These are phyloP conservation scores for Salticus scenicus DNA, from an alignment of 2,888 invertebrate species.

Conservation along the genomic window DNA sequence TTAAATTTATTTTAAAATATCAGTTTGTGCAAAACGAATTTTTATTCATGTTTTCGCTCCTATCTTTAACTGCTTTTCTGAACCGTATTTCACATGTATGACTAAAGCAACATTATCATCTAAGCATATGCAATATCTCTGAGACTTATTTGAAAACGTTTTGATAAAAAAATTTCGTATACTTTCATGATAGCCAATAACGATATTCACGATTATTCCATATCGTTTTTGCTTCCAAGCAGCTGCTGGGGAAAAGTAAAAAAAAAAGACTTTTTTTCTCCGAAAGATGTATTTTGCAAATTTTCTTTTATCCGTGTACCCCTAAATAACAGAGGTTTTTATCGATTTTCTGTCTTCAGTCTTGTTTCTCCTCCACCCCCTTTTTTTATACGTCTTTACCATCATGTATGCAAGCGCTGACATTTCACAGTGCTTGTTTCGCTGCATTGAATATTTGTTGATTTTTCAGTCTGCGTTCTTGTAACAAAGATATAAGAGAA, in stretches of 20 bases:
- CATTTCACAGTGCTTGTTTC: background rate
- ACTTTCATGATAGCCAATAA: too few relatives aligned
- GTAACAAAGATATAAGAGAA: background rate
- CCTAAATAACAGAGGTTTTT: background rate
- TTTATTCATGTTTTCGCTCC: too few relatives aligned
- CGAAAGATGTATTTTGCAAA: background rate
- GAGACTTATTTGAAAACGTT: too few relatives aligned
- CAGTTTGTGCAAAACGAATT: too few relatives aligned
- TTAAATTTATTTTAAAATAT: too few relatives aligned
- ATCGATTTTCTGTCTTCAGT: background rate
- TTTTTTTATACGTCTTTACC: background rate
- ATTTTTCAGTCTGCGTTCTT: background rate
- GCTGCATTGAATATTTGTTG: background rate
- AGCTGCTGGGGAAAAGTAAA: background rate
- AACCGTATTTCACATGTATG: too few relatives aligned
- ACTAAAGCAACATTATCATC: too few relatives aligned
- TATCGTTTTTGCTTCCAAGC: background rate
- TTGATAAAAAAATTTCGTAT: too few relatives aligned
- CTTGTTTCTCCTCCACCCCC: background rate
- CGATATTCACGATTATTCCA: background rate
- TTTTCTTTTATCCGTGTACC: background rate
- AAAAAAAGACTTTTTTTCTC: background rate
- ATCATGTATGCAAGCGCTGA: background rate
- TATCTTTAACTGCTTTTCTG: too few relatives aligned
- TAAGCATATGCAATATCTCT: too few relatives aligned